phyloP scores from a whole-genome alignment of 2,888 invertebrate species.

The Eristalis intricaria region DNA sequence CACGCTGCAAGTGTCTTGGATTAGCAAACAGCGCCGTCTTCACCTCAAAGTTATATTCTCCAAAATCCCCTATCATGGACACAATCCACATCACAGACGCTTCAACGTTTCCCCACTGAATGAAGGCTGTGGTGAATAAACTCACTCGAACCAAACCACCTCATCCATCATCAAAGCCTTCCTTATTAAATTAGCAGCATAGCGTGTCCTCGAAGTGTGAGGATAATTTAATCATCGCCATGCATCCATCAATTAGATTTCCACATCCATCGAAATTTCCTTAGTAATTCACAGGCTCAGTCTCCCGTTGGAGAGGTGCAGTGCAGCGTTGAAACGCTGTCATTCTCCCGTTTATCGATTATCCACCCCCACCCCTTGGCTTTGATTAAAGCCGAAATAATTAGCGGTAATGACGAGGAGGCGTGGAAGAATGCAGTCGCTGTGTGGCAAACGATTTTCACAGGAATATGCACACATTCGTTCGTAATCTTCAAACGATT shows the following conservation, averaged over 20 bases:
- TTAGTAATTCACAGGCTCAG: not conserved
- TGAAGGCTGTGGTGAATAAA: not conserved
- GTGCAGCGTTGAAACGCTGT: not conserved
- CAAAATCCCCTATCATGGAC: not conserved
- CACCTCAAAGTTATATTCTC: not conserved
- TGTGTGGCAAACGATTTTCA: not conserved
- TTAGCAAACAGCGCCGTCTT: not conserved
- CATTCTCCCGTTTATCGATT: slow-evolving; percentile 38
- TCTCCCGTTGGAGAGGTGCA: not conserved
- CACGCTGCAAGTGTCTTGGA: not conserved
- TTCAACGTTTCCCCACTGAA: not conserved
- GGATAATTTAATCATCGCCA: not conserved
- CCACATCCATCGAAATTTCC: slow-evolving; percentile 27
- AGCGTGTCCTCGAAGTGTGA: not conserved
- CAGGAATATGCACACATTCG: not conserved
- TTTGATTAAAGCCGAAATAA: slow-evolving; percentile 62
- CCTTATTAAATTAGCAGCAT: not conserved
- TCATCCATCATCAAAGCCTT: not conserved
- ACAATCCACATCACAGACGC: not conserved
- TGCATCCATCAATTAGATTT: slow-evolving; percentile 30
- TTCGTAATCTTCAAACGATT: slow-evolving; percentile 30
- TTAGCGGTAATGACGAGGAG: slow-evolving; percentile 51
- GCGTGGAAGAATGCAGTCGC: not conserved
- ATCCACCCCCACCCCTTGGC: slow-evolving; percentile 49
- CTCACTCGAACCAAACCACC: not conserved